phyloP scores from a whole-genome alignment of 2,113 vertebrate species.

The Glaucomys volans region DNA sequence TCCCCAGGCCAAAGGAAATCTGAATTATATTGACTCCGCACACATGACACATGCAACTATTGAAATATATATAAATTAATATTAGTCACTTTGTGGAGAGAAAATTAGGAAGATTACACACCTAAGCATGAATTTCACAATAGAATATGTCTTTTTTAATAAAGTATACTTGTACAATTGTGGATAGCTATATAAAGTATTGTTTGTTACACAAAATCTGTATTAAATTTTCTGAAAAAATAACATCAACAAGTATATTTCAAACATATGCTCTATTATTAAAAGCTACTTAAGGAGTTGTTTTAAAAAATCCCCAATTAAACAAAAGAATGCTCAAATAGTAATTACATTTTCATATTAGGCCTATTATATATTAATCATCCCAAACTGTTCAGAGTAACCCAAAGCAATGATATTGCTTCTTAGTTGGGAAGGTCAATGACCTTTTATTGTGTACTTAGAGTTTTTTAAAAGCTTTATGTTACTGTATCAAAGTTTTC shows the following conservation, averaged over 20 bases:
- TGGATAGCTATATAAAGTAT: background rate
- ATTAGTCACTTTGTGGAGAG: background rate
- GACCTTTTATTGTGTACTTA: background rate
- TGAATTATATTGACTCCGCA: background rate
- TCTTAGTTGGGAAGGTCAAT: background rate
- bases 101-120: background rate
- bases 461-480: background rate
- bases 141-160: background rate
- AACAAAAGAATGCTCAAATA: background rate
- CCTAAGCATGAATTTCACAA: background rate
- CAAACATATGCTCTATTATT: background rate
- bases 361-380: background rate
- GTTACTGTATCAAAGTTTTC: background rate
- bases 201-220: background rate
- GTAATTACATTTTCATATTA: background rate
- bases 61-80: background rate
- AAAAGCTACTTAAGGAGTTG: background rate
- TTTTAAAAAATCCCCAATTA: background rate
- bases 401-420: background rate
- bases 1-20: background rate
- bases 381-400: background rate
- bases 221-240: background rate
- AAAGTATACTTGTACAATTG: background rate
- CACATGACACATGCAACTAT: background rate
- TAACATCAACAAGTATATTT: background rate